Evolutionary conservation across 1,140 invertebrate species (phyloP), one percentile per base, ranked within the genome.

Genomic region (Mizuhopecten yessoensis): DNA sequence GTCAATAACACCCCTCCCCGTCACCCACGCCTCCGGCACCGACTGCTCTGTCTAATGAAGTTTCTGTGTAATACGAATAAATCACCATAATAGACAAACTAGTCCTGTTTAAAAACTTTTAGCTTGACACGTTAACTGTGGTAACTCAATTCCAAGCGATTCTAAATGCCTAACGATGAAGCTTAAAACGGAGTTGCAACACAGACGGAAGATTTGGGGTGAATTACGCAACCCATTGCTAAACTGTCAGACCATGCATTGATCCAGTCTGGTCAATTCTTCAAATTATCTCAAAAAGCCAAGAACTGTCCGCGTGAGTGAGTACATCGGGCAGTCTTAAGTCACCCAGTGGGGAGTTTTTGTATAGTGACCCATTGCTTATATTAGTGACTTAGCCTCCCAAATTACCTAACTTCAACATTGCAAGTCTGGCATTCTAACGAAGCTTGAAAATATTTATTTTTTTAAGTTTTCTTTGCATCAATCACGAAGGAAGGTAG

Each of bases 171-270:
- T 17, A 75, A 7, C 11, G 17, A 17, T 29, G 57, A 29, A 29
- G 57, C n/a, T 75, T 75, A 0, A 75, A 75, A 75, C 29, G 20
- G 29, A 3, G 23, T 17, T n/a, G 57, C n/a, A 75, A 17, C 57
- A 75, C n/a, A 75, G 57, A 75, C 57, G 29, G 57, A 5, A 17
- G 57, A 75, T 29, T 75, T 75, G n/a, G 0, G 23, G 23, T n/a
- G n/a, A 75, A 75, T 75, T 75, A 75, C 11, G 57, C n/a, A 75
- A 75, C 29, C 29, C 57, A 75, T 75, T 29, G n/a, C 57, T 75
- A 29, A 75, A 75, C 57, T 75, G 57, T 13, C 57, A 75, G 57
- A 75, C 57, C 57, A n/a, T 75, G 57, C 57, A 75, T 75, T 75
- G 57, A 75, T 75, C 57, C 29, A 75, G 57, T n/a, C 57, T 75